Evolutionary conservation across 2,888 invertebrate species (phyloP).

Genomic region (Campoplex nolae): DNA sequence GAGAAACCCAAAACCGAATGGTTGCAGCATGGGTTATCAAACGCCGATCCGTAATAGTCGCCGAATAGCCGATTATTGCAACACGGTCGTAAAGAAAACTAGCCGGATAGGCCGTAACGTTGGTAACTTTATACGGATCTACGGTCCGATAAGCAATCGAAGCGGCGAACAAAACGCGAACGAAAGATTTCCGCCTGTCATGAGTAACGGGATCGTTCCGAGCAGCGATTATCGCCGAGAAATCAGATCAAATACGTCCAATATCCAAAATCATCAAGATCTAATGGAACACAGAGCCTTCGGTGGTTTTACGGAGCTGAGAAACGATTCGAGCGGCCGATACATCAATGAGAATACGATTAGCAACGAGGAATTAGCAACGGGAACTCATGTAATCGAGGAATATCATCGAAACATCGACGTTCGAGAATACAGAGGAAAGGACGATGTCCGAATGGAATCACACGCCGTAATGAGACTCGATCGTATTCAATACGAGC

Average conservation of each 20-base stretch:
- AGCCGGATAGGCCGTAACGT: slow-evolving; percentile 78
- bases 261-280: slow-evolving; percentile 14
- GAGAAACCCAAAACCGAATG: slow-evolving; percentile 19
- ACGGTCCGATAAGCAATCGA: slow-evolving; percentile 65
- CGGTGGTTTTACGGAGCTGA: neutral
- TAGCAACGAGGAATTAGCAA: slow-evolving; percentile 55
- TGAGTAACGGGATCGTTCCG: slow-evolving; percentile 41
- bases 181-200: slow-evolving; percentile 5
- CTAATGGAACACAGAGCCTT: neutral
- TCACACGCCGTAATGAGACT: slow-evolving; percentile 59
- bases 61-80: slow-evolving; percentile 79
- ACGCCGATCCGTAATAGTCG: slow-evolving; percentile 66
- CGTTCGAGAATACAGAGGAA: slow-evolving; percentile 52
- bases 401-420: slow-evolving; percentile 65
- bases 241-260: neutral
- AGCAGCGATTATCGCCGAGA: slow-evolving; percentile 28
- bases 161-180: neutral
- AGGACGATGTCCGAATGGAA: slow-evolving; percentile 41
- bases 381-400: slow-evolving; percentile 44
- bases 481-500: slow-evolving; percentile 50
- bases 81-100: slow-evolving; percentile 80
- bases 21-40: slow-evolving; percentile 22
- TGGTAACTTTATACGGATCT: slow-evolving; percentile 77
- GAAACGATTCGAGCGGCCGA: neutral
- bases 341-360: slow-evolving; percentile 69